Evolutionary conservation across 2,888 invertebrate genomes (phyloP).

Genomic region (Invenusta paracnida): DNA sequence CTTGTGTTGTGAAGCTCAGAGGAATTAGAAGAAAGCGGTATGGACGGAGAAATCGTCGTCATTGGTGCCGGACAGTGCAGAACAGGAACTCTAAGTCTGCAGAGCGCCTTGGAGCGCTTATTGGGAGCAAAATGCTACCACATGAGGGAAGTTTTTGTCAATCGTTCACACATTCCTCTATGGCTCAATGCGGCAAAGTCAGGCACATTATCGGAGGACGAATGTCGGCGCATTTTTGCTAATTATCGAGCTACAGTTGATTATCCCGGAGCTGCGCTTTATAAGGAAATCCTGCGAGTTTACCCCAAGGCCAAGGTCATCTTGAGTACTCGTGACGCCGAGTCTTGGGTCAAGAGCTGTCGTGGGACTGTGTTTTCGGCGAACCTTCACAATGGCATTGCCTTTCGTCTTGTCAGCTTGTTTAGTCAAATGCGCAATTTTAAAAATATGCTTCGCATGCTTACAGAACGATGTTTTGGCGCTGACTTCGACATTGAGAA

Average conservation of each 20-base stretch:
- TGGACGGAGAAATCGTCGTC: too few species aligned
- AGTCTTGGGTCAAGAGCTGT: constrained; percentile 38
- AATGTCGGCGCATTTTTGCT: constrained; percentile 4
- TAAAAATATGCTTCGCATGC: background rate
- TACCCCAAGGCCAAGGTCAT: constrained; percentile 45
- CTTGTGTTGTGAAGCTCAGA: too few species aligned
- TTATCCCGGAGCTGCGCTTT: constrained; percentile 34
- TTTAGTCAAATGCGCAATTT: background rate
- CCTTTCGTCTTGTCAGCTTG: background rate
- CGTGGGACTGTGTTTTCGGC: background rate
- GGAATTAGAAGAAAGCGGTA: too few species aligned
- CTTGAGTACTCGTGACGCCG: constrained; percentile 31
- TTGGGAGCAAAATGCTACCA: constrained; percentile 35
- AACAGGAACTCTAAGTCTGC: constrained; percentile 37
- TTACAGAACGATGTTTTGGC: background rate
- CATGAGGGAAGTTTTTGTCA: constrained; percentile 33
- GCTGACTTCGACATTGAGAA: background rate
- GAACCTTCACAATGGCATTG: too few species aligned
- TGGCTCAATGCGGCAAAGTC: constrained; percentile 25
- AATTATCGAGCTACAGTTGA: constrained; percentile 35
- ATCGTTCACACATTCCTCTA: background rate
- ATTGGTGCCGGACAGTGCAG: constrained; percentile 40
- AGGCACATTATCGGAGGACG: background rate
- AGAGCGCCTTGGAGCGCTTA: constrained; percentile 35
- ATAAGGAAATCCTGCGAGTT: constrained; percentile 39